A percentile compares a stretch with the other conserved stretches of the same genome.
phyloP scores from a whole-genome alignment of 2,113 vertebrate species.

The Bujurquina vittata region DNA sequence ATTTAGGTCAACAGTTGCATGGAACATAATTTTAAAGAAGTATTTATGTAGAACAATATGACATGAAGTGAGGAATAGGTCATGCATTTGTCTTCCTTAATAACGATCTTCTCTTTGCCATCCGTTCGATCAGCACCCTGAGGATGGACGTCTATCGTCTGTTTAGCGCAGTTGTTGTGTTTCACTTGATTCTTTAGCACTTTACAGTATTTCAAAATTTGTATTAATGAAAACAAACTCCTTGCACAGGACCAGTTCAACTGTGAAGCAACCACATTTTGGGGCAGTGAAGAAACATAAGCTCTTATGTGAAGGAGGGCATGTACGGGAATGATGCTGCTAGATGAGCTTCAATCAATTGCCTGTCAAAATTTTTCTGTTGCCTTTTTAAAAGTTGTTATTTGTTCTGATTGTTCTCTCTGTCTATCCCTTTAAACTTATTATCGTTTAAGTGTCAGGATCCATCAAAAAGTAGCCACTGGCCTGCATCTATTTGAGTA shows the following conservation, averaged over 20 bases:
- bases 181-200: not conserved
- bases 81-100: not conserved
- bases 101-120: not conserved
- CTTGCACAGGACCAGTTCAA: not conserved
- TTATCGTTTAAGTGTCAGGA: not conserved
- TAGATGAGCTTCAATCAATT: not conserved
- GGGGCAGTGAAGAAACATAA: not conserved
- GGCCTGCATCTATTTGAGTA: not conserved
- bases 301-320: not conserved
- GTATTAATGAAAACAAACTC: not conserved
- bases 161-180: not conserved
- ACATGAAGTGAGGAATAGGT: not conserved
- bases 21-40: not conserved
- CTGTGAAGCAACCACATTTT: not conserved
- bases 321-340: accelerated
- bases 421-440: not conserved
- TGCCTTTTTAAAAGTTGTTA: not conserved
- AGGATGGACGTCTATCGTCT: not conserved
- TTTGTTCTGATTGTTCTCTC: not conserved
- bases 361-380: not conserved
- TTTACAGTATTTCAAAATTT: not conserved
- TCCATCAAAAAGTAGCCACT: not conserved
- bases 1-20: no score
- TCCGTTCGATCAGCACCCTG: not conserved
- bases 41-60: not conserved